Base-by-base conservation (phyloP, 1,140 invertebrate species). In the Tyrophagus putrescentiae region DNA sequence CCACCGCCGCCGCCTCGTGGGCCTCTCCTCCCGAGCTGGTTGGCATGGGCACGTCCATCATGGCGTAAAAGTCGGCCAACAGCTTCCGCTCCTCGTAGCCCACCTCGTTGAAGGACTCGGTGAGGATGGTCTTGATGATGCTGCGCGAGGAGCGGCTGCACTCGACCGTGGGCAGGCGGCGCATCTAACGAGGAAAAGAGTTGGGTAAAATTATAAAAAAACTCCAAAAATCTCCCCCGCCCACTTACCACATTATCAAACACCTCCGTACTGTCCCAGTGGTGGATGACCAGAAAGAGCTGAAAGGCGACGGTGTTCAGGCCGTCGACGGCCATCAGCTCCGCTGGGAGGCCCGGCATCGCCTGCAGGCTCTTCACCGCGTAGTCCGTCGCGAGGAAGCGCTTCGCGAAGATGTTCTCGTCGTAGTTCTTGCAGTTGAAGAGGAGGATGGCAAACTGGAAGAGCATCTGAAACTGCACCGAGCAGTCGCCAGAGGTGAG, bases 361-460 rank as follows among this genome's bases (percentile, higher is more conserved):
- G 23, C 45, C 31, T 48, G 45, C 31, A 48, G 31, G 31, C 7
- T 48, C 18, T 48, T 6, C 7, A 48, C 45, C 23, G 7, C 31
- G 18, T 25, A 48, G 31, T 18, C 45, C 13, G 45, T 6, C 23
- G 13, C 21, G 36, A 48, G 31, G 18, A 48, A 48, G 23, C 45
- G 7, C 31, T 21, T 48, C 31, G 45, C 23, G 18, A 7, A 48
- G 31, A 48, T 18, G 31, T 48, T 48, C 18, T 48, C 45, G 7
- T 48, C 45, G 21, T 48, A 48, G 31, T 48, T 48, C 31, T 48
- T 48, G 21, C 45, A 48, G 31, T 48, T 48, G 18, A 48, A 48
- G 7, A 48, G 31, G 13, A 7, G 21, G 7, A 48, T 48, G 7
- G 45, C 45, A 48, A 48, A 48, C 31, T 48, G 45, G 6, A 48